Percentiles rank a stretch among this genome's conserved stretches.
phyloP scores from a whole-genome alignment of 2,888 invertebrate species.

The Sinopyrophorus schimmeli region DNA sequence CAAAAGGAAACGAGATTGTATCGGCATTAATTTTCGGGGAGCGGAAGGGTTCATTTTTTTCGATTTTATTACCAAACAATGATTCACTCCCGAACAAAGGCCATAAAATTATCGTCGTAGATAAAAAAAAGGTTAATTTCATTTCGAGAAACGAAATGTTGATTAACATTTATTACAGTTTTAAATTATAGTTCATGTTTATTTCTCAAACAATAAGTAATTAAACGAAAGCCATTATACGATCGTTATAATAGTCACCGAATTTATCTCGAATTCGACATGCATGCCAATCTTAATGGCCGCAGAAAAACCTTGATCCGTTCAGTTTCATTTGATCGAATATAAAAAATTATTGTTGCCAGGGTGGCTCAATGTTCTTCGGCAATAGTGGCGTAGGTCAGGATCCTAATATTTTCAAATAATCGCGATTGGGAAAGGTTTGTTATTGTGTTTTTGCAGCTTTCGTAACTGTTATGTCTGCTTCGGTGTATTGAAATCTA shows the following conservation, averaged over 20 bases:
- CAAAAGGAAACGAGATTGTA: conserved; percentile 32
- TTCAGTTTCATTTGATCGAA: conserved; percentile 4
- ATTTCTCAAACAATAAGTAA: conserved; percentile 26
- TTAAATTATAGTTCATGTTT: conserved; percentile 18
- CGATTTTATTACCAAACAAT: too few relatives aligned
- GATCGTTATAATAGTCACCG: conserved; percentile 21
- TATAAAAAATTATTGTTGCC: conserved; percentile 15
- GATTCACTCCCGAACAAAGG: too few relatives aligned
- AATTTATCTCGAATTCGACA: conserved; percentile 22
- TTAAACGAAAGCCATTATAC: conserved; percentile 23
- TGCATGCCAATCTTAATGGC: conserved; percentile 23
- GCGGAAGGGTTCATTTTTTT: too few relatives aligned
- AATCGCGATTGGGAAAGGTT: conserved; percentile 8
- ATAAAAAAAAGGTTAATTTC: conserved; percentile 20
- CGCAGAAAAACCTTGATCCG: conserved; percentile 13
- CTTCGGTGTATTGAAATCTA: too few relatives aligned
- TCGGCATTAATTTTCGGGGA: too few relatives aligned
- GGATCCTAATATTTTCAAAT: conserved; percentile 11
- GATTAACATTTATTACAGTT: conserved; percentile 25
- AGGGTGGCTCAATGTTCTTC: conserved; percentile 16
- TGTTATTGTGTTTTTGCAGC: conserved; percentile 11
- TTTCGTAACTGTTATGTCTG: conserved; percentile 10
- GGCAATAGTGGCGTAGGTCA: conserved; percentile 17
- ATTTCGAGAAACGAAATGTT: conserved; percentile 18
- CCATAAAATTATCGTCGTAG: too few relatives aligned